Percentiles rank a stretch among this genome's conserved stretches.
Conservation (phyloP, 2,888 invertebrate species). For the Phaonia tiefii region DNA sequence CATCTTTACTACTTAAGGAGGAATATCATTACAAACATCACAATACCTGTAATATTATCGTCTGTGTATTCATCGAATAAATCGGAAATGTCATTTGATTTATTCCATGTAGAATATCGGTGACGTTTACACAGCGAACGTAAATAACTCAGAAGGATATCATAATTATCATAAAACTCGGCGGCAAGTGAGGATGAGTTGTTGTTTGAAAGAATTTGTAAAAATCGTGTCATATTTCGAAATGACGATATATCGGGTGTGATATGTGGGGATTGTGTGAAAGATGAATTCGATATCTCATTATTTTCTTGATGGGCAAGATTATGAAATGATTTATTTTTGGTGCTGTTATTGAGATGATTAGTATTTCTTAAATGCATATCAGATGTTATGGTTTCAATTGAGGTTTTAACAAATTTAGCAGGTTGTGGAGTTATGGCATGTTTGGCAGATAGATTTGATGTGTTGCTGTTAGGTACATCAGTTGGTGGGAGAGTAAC, state of each 20-base stretch:
- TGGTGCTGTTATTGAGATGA: neutral
- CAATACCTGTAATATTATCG: too few relatives aligned
- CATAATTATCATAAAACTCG: slow-evolving; percentile 50
- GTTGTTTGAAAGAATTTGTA: slow-evolving; percentile 4
- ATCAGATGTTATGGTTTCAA: too few relatives aligned
- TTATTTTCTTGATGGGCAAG: neutral
- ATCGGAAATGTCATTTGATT: slow-evolving; percentile 4
- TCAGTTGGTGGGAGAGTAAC: neutral
- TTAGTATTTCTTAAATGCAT: neutral
- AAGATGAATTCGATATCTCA: neutral
- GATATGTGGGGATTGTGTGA: neutral
- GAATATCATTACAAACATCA: too few relatives aligned
- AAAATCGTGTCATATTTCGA: neutral
- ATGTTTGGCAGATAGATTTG: too few relatives aligned
- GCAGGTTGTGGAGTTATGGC: too few relatives aligned
- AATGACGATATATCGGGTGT: neutral
- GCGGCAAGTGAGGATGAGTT: neutral
- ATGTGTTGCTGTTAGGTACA: neutral
- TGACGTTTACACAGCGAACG: slow-evolving; percentile 60
- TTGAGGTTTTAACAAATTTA: too few relatives aligned
- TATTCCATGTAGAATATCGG: neutral
- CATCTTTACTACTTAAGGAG: too few relatives aligned
- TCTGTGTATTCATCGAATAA: neutral
- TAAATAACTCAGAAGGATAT: slow-evolving; percentile 56
- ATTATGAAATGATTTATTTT: slow-evolving; percentile 3